These are phyloP conservation scores for Ochotona curzoniae DNA, from an alignment of 2,113 vertebrate species.

Conservation along the genomic window DNA sequence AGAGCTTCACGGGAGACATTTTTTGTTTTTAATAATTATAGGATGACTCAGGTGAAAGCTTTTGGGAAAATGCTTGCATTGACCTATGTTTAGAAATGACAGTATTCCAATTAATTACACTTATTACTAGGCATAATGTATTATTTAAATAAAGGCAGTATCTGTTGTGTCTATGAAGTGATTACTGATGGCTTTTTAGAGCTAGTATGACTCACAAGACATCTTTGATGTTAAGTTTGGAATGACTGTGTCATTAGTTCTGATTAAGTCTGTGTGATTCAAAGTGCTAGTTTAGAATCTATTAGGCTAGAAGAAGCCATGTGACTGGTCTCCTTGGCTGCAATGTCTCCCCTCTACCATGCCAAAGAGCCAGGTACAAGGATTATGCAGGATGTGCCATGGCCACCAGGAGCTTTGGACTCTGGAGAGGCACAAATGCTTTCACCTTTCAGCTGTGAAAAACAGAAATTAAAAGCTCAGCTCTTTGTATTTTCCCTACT, in stretches of 20 bases:
- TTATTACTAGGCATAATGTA: constrained; percentile 64
- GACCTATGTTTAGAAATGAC: constrained; percentile 60
- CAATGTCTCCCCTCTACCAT: not conserved
- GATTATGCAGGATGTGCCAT: not conserved
- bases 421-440: not conserved
- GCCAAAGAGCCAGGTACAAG: not conserved
- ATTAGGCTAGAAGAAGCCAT: constrained; percentile 45
- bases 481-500: not conserved
- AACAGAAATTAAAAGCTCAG: constrained; percentile 49
- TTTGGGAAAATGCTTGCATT: constrained; percentile 53
- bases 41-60: constrained; percentile 60
- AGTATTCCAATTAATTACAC: constrained; percentile 65
- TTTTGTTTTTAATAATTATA: constrained; percentile 57
- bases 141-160: constrained; percentile 60
- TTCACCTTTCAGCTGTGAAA: constrained; percentile 53
- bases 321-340: not conserved
- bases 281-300: constrained; percentile 66
- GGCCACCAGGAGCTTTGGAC: not conserved
- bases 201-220: constrained; percentile 67
- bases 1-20: constrained; percentile 11
- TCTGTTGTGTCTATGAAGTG: constrained; percentile 73
- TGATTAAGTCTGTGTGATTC: constrained; percentile 68
- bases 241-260: constrained; percentile 69
- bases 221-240: constrained; percentile 72
- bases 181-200: constrained; percentile 70